phyloP scores from a whole-genome alignment of 2,888 invertebrate species.

The Helicoverpa assulta region DNA sequence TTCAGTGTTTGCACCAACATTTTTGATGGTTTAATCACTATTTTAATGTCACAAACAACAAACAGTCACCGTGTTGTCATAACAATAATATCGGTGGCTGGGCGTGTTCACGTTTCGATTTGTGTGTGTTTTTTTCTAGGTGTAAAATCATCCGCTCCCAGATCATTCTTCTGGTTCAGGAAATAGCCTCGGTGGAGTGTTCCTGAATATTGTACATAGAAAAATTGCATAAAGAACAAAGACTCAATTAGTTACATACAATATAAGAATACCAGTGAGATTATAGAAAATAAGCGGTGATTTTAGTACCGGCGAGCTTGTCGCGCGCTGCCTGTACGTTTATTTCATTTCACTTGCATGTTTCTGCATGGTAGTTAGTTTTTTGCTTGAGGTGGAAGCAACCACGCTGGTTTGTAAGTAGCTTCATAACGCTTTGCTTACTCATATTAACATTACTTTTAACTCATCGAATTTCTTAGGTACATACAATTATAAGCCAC shows the following conservation, averaged over 20 bases:
- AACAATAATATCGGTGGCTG: slow-evolving; percentile 72
- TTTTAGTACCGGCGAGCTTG: slow-evolving; percentile 87
- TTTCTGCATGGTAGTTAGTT: slow-evolving; percentile 57
- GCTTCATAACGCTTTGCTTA: slow-evolving; percentile 56
- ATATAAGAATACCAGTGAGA: slow-evolving; percentile 89
- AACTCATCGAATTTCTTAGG: slow-evolving; percentile 9
- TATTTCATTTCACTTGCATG: slow-evolving; percentile 78
- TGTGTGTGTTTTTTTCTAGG: slow-evolving; percentile 89
- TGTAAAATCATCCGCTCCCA: slow-evolving; percentile 90
- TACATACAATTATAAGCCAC: slow-evolving; percentile 13
- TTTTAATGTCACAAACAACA: slow-evolving; percentile 49
- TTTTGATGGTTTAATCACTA: slow-evolving; percentile 43
- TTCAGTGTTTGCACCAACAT: slow-evolving; percentile 59
- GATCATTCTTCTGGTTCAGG: slow-evolving; percentile 91
- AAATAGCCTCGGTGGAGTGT: slow-evolving; percentile 86
- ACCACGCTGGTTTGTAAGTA: slow-evolving; percentile 16
- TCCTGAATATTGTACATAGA: slow-evolving; percentile 88
- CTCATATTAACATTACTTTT: slow-evolving; percentile 23
- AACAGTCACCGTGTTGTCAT: slow-evolving; percentile 60
- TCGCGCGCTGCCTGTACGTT: slow-evolving; percentile 87
- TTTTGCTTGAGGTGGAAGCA: slow-evolving; percentile 48
- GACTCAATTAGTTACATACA: slow-evolving; percentile 89
- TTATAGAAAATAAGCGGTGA: slow-evolving; percentile 89
- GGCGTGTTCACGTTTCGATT: slow-evolving; percentile 79
- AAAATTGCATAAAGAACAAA: slow-evolving; percentile 86